Conservation (phyloP, 2,797 vertebrate genomes). For the Micrastur ruficollis region DNA sequence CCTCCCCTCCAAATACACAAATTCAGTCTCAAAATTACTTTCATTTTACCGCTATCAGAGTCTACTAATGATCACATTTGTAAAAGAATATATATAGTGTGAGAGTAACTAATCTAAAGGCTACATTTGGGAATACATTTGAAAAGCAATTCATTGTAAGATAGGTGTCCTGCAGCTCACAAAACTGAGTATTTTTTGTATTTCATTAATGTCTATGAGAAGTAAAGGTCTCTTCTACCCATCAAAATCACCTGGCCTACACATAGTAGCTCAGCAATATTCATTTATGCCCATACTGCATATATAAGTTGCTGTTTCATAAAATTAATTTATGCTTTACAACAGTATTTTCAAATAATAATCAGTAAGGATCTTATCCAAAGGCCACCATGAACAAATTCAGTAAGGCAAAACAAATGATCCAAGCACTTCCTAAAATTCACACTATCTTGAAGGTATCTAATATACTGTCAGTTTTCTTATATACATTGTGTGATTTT, state of each 20-base stretch:
- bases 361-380: background rate
- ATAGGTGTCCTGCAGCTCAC: slow-evolving; percentile 23
- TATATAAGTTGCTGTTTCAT: background rate
- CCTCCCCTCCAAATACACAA: slow-evolving; percentile 24
- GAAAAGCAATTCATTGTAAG: slow-evolving; percentile 47
- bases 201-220: background rate
- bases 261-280: background rate
- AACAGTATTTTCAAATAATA: background rate
- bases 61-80: background rate
- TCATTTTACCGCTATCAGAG: slow-evolving; percentile 3
- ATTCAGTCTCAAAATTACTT: background rate
- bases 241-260: background rate
- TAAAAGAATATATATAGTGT: background rate
- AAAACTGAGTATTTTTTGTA: slow-evolving; percentile 1
- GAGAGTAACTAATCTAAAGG: slow-evolving; percentile 44
- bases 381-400: background rate
- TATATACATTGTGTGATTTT: background rate
- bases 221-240: background rate
- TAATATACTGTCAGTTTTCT: background rate
- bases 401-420: background rate
- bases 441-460: background rate
- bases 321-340: background rate
- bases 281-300: background rate
- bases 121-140: slow-evolving; percentile 10
- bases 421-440: background rate